A percentile compares a stretch with the other conserved stretches of the same genome.
Conservation (phyloP, 2,113 vertebrate genomes). For the Lathamus discolor region DNA sequence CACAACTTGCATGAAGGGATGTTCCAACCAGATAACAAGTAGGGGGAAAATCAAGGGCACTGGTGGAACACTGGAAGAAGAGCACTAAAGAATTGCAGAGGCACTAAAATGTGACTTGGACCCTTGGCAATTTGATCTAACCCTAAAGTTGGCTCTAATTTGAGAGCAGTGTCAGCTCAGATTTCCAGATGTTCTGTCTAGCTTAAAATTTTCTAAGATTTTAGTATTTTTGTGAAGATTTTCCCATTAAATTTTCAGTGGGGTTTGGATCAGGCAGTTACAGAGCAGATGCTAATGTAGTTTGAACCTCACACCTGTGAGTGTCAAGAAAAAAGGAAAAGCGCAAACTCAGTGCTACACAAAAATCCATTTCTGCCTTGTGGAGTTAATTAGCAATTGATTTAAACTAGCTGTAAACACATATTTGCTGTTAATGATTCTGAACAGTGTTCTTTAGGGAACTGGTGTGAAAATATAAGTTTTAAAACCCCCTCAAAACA, state of each 20-base stretch:
- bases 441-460: constrained; percentile 49
- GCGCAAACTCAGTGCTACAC: constrained; percentile 61
- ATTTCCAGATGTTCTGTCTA: neutral
- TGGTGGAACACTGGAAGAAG: neutral
- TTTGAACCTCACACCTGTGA: constrained; percentile 45
- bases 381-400: constrained; percentile 77
- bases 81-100: neutral
- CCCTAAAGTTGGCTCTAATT: neutral
- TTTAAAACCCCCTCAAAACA: neutral
- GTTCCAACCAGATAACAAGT: neutral
- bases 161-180: neutral
- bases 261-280: neutral
- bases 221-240: neutral
- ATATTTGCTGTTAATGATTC: constrained; percentile 68
- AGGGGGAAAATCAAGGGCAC: accelerated
- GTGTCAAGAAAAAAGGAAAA: constrained; percentile 48
- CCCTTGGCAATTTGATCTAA: neutral
- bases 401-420: constrained; percentile 67
- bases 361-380: constrained; percentile 68
- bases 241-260: neutral
- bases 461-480: constrained; percentile 42
- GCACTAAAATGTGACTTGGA: neutral
- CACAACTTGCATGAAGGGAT: neutral
- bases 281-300: neutral
- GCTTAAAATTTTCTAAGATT: neutral